These are phyloP conservation scores for Epirrhoe alternata DNA, from an alignment of 2,888 invertebrate genomes.

Conservation along the genomic window DNA sequence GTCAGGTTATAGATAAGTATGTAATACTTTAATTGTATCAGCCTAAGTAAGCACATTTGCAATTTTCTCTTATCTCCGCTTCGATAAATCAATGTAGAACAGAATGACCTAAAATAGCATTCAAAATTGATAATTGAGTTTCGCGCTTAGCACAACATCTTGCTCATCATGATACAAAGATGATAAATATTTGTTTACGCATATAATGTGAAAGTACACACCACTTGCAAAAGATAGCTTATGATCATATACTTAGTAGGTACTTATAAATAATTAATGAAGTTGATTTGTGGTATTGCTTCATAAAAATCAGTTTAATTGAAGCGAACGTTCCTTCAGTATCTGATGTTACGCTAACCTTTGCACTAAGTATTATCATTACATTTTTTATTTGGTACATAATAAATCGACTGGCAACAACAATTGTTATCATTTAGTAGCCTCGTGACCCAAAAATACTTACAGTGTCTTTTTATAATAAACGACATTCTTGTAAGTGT, in stretches of 20 bases:
- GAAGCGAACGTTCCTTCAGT: slow-evolving; percentile 51
- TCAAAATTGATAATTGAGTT: slow-evolving; percentile 12
- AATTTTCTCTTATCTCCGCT: slow-evolving; percentile 16
- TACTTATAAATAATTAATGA: slow-evolving; percentile 1
- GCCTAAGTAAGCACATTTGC: not conserved
- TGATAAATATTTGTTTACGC: no score
- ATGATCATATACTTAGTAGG: slow-evolving; percentile 7
- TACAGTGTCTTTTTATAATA: slow-evolving; percentile 36
- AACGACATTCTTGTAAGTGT: slow-evolving; percentile 16
- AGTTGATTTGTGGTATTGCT: slow-evolving; percentile 15
- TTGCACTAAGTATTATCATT: slow-evolving; percentile 72
- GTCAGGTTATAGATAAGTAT: no score
- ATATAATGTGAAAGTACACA: not conserved
- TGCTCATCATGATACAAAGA: no score
- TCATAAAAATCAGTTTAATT: slow-evolving; percentile 29
- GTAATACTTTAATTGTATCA: no score
- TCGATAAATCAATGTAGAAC: slow-evolving; percentile 26
- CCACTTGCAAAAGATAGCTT: not conserved
- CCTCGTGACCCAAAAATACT: slow-evolving; percentile 81
- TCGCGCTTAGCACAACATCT: not conserved
- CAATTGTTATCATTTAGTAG: slow-evolving; percentile 73
- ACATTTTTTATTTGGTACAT: slow-evolving; percentile 74
- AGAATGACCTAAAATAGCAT: slow-evolving; percentile 29
- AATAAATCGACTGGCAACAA: slow-evolving; percentile 72
- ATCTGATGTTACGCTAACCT: slow-evolving; percentile 81